Evolutionary conservation across 2,113 vertebrate species (phyloP).

Genomic region (Circaetus cinerascens): DNA sequence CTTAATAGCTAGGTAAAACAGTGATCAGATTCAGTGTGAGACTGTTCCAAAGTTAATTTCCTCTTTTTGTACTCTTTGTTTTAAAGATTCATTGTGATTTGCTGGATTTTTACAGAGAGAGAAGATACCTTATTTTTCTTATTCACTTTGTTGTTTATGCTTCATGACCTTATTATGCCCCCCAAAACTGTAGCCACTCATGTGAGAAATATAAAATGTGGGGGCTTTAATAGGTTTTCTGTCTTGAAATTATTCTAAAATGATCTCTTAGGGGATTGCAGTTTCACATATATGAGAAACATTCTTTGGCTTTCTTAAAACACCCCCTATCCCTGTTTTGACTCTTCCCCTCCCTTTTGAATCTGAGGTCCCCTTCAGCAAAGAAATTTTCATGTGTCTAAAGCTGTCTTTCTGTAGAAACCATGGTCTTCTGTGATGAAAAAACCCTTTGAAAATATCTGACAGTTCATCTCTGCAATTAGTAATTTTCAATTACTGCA

Average conservation of each 20-base stretch:
- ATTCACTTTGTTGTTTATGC: neutral
- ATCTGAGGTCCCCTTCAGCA: neutral
- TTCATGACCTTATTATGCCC: constrained; percentile 9
- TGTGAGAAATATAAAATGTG: neutral
- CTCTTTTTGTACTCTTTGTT: neutral
- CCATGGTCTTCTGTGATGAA: neutral
- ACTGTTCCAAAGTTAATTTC: neutral
- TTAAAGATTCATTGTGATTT: neutral
- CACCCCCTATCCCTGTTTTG: neutral
- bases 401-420: neutral
- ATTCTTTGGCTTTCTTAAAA: neutral
- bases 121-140: neutral
- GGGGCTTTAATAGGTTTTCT: neutral
- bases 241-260: neutral
- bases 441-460: constrained; percentile 9
- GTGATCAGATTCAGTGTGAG: neutral
- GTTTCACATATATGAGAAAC: neutral
- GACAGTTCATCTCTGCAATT: constrained; percentile 39
- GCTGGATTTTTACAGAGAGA: neutral
- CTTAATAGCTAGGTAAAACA: neutral
- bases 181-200: neutral
- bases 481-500: constrained; percentile 39
- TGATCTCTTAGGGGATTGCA: neutral
- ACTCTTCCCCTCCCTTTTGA: neutral
- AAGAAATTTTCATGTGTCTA: neutral